Conservation (phyloP, 2,888 invertebrate species). For the Microplitis deprimator region DNA sequence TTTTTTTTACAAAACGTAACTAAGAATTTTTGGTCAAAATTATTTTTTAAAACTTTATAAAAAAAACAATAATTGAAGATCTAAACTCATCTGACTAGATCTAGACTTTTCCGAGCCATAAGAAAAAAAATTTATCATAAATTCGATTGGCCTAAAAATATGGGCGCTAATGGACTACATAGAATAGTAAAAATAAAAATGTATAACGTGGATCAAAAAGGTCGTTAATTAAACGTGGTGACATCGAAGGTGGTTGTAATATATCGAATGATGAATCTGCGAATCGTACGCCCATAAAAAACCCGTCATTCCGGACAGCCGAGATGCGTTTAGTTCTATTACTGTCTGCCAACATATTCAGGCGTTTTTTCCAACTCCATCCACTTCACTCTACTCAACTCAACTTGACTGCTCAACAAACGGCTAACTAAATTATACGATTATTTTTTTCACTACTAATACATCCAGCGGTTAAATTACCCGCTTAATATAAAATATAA, state of each 20-base stretch:
- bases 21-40: no score
- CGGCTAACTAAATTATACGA: slow-evolving; percentile 55
- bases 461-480: no score
- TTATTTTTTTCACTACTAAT: background rate
- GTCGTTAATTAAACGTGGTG: slow-evolving; percentile 63
- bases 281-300: slow-evolving; percentile 70
- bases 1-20: no score
- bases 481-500: background rate
- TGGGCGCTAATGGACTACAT: background rate
- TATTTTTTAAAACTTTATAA: no score
- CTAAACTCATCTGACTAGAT: no score
- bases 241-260: slow-evolving; percentile 64
- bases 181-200: slow-evolving; percentile 35
- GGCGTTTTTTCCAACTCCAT: slow-evolving; percentile 38
- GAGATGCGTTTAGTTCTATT: slow-evolving; percentile 68
- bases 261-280: slow-evolving; percentile 69
- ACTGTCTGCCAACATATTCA: slow-evolving; percentile 65
- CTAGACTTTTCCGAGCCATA: no score
- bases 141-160: no score
- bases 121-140: no score
- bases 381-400: background rate
- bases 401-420: slow-evolving; percentile 44
- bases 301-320: slow-evolving; percentile 69
- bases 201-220: slow-evolving; percentile 52
- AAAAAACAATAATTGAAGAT: no score